Base-by-base conservation (phyloP, 2,888 invertebrate species). In the Agrochola lota region DNA sequence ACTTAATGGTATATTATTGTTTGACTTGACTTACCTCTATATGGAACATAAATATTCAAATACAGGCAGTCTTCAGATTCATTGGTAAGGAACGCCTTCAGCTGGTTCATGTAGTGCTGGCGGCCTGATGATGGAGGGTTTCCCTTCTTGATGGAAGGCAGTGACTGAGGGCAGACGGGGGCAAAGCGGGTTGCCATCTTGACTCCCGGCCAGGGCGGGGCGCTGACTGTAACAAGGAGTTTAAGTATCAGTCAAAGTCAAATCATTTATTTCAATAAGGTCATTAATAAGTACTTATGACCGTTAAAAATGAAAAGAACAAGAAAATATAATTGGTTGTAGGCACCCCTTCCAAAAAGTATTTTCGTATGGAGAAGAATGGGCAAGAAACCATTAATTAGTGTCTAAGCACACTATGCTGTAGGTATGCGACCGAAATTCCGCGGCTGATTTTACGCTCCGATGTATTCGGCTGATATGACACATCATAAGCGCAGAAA, bases 11-110 rank as follows among this genome's bases (percentile, higher is more conserved):
- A 35, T 63, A 23, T 12, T 17, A 68, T 43, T 55, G 8, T n/a
- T 40, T 20, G 2, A 68, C 35, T 35, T 35, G 35, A 35, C 98
- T 97, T 95, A 99, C 99, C 98, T 96, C 97, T 97, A 84, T 98
- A 98, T 1, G 99, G 99, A 55, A 98, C 98, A 94, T 99, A 99
- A 83, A 99, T 97, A 95, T 99, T 99, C 91, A 99, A 97, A 93
- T 98, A 99, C 74, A 99, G 96, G 91, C 99, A 99, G 93, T 99
- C 99, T 95, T 98, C 98, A 71, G 97, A 98, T 92, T 98, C 98
- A 76, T 97, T 97, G 85, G 94, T 95, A 73, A 98, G 94, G 95
- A 98, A 98, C 4, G 98, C 97, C 88, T 98, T 96, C 84, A 99
- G 96, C 84, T 98, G 97, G 88, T 97, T 97, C 89, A 99, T 97